Conservation (phyloP, 2,888 invertebrate species). For the Nephrotoma appendiculata region DNA sequence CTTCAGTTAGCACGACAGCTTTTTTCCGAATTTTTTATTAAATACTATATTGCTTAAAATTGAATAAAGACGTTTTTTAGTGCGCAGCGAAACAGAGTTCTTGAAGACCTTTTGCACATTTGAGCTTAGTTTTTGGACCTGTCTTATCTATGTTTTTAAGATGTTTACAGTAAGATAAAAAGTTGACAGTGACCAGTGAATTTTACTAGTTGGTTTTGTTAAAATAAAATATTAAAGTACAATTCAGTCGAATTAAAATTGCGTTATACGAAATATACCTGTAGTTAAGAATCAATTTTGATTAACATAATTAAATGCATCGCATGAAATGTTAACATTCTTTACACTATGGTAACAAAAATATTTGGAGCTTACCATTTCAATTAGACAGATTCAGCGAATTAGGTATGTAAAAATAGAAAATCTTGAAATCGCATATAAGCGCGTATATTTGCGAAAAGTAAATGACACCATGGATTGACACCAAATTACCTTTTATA, state of each 20-base stretch:
- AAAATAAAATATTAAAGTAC: too few relatives aligned
- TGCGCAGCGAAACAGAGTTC: too few relatives aligned
- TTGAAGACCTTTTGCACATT: too few relatives aligned
- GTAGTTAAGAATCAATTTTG: background rate
- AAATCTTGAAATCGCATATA: background rate
- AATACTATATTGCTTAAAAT: too few relatives aligned
- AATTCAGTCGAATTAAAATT: background rate
- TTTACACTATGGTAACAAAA: background rate
- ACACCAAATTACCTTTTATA: background rate
- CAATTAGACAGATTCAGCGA: background rate
- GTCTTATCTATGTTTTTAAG: too few relatives aligned
- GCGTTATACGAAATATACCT: background rate
- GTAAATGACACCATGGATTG: background rate
- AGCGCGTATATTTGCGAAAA: background rate
- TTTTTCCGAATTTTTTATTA: too few relatives aligned
- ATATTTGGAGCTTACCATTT: background rate
- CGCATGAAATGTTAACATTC: background rate
- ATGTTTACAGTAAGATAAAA: too few relatives aligned
- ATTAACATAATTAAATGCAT: background rate
- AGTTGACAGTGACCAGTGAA: too few relatives aligned
- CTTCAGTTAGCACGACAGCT: too few relatives aligned
- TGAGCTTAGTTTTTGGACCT: too few relatives aligned
- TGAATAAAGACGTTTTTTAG: too few relatives aligned
- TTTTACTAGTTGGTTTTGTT: too few relatives aligned
- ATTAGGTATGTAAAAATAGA: background rate